Conservation (phyloP, 2,113 vertebrate species). For the Hippocampus abdominalis region DNA sequence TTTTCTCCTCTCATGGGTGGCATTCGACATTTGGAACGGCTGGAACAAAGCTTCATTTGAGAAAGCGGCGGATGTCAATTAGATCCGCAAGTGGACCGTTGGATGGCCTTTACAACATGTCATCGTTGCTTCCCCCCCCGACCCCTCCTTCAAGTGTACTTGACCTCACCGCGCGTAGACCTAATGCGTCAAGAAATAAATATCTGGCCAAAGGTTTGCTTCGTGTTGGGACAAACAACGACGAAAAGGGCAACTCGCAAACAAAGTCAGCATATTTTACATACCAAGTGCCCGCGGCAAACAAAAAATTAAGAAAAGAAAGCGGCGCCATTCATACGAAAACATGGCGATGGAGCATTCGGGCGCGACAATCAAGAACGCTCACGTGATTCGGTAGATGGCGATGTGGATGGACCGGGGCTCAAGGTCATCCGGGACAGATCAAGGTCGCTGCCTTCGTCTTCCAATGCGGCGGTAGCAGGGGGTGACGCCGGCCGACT, state of each 20-base stretch:
- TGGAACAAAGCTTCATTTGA: not conserved
- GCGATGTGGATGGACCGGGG: slow-evolving; percentile 88
- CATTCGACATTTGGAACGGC: no score
- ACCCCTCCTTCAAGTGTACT: not conserved
- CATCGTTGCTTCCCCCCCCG: no score
- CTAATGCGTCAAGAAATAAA: not conserved
- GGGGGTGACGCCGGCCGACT: slow-evolving; percentile 83
- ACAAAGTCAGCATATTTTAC: not conserved
- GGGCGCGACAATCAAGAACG: not conserved
- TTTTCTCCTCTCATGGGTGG: no score
- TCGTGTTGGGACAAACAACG: not conserved
- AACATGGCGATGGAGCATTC: not conserved
- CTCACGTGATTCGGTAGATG: slow-evolving; percentile 93
- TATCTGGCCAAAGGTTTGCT: not conserved
- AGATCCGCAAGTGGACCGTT: no score
- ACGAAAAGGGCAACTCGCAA: not conserved
- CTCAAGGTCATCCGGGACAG: slow-evolving; percentile 95
- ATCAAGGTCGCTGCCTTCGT: slow-evolving; percentile 91
- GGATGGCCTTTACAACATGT: slow-evolving; percentile 24
- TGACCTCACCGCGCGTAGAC: not conserved
- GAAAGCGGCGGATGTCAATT: not conserved
- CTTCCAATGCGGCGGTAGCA: slow-evolving; percentile 80
- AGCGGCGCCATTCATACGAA: not conserved
- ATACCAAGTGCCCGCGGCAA: not conserved
- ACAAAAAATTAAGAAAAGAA: no score